Evolutionary conservation across 2,888 invertebrate species (phyloP).

Genomic region (Helobdella robusta): DNA sequence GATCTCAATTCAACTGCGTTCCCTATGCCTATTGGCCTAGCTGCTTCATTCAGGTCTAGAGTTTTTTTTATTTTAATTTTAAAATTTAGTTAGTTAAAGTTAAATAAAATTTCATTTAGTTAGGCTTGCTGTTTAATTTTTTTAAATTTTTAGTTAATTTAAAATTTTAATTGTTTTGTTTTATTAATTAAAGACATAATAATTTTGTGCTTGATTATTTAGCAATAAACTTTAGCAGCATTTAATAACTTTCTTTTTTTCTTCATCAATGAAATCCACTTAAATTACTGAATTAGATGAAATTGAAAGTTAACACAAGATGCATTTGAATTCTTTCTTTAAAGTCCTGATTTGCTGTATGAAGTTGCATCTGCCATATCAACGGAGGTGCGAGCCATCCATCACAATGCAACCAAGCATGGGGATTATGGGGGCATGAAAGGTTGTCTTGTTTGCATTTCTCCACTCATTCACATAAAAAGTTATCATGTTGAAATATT

Average conservation of each 20-base stretch:
- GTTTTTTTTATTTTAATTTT: conserved; percentile 1
- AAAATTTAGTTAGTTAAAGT: too few species aligned
- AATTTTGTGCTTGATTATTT: too few species aligned
- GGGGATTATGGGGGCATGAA: conserved; percentile 35
- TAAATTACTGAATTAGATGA: neutral
- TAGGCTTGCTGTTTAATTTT: too few species aligned
- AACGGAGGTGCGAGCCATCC: conserved; percentile 34
- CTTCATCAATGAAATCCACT: neutral
- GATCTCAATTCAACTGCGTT: conserved; percentile 43
- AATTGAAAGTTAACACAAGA: neutral
- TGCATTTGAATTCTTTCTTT: conserved; percentile 13
- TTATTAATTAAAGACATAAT: too few species aligned
- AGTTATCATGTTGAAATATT: neutral
- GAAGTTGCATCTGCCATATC: conserved; percentile 35
- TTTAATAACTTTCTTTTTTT: too few species aligned
- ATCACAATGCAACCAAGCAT: conserved; percentile 13
- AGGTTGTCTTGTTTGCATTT: neutral
- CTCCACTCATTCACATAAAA: neutral
- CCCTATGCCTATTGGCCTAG: conserved; percentile 43
- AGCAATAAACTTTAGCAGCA: too few species aligned
- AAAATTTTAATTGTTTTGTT: too few species aligned
- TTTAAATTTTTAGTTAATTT: too few species aligned
- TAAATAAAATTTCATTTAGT: too few species aligned
- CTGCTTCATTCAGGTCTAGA: conserved; percentile 42
- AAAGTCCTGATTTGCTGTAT: conserved; percentile 34